Conservation (phyloP, 2,797 vertebrate species). For the Monodelphis domestica region DNA sequence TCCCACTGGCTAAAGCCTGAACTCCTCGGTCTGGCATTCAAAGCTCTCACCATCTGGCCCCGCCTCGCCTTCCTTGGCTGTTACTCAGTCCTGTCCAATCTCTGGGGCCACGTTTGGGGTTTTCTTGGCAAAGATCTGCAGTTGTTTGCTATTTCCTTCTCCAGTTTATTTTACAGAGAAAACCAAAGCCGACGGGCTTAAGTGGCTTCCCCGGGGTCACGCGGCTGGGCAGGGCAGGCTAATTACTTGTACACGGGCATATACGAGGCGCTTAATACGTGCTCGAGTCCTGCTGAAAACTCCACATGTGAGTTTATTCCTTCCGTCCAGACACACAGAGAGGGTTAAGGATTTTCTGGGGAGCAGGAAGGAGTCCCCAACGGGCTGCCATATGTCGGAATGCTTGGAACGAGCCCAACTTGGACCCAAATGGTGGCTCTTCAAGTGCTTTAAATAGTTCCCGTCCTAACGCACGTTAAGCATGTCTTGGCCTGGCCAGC, state of each 20-base stretch:
- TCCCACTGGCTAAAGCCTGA: neutral
- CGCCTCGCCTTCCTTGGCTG: too few relatives aligned
- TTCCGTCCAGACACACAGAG: neutral
- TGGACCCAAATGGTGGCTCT: neutral
- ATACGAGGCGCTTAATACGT: neutral
- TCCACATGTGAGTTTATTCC: neutral
- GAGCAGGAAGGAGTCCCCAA: neutral
- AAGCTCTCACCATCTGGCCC: neutral
- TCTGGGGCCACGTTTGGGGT: too few relatives aligned
- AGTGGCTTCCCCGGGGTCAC: too few relatives aligned
- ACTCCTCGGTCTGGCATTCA: neutral
- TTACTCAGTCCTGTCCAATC: neutral
- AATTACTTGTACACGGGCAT: neutral
- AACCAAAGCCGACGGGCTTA: too few relatives aligned
- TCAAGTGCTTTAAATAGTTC: neutral
- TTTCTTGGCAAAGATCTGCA: too few relatives aligned
- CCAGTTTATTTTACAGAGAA: too few relatives aligned
- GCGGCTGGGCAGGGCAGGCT: neutral
- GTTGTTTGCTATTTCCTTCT: too few relatives aligned
- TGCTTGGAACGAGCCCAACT: fast-evolving
- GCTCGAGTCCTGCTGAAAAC: neutral
- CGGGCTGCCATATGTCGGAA: fast-evolving
- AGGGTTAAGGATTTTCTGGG: neutral
- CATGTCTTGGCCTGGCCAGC: neutral
- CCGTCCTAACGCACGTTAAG: neutral